Evolutionary conservation across 2,797 vertebrate species (phyloP).

Genomic region (Chrosomus eos): DNA sequence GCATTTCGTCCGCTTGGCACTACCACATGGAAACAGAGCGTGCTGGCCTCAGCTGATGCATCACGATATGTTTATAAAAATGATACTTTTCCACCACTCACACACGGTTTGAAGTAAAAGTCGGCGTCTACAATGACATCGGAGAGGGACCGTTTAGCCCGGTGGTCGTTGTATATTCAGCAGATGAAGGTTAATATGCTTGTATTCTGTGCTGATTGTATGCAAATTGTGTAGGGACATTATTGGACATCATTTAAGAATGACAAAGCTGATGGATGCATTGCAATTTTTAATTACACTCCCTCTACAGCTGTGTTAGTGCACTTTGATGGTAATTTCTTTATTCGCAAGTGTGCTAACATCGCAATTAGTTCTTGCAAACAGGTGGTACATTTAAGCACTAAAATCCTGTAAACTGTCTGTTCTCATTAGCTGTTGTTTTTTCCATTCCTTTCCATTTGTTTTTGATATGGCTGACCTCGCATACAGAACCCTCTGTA

Average conservation of each 20-base stretch:
- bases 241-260: slow-evolving; percentile 32
- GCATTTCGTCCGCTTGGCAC: slow-evolving; percentile 83
- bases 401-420: slow-evolving; percentile 6
- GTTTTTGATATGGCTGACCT: neutral
- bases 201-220: slow-evolving; percentile 50
- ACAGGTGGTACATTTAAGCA: slow-evolving; percentile 37
- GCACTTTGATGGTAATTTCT: slow-evolving; percentile 44
- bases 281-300: slow-evolving; percentile 12
- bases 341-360: slow-evolving; percentile 3
- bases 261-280: slow-evolving; percentile 22
- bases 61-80: slow-evolving; percentile 85
- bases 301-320: slow-evolving; percentile 42
- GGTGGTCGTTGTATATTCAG: slow-evolving; percentile 78
- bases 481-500: slow-evolving; percentile 73
- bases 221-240: slow-evolving; percentile 22
- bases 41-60: slow-evolving; percentile 81
- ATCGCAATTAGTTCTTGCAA: slow-evolving; percentile 15
- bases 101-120: slow-evolving; percentile 88
- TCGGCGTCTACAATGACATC: slow-evolving; percentile 85
- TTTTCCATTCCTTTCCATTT: neutral
- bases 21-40: slow-evolving; percentile 82
- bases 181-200: slow-evolving; percentile 81
- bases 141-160: slow-evolving; percentile 85
- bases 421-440: slow-evolving; percentile 6
- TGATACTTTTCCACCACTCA: slow-evolving; percentile 80